Conservation (phyloP, 2,888 invertebrate genomes). For the Cephonodes hylas region DNA sequence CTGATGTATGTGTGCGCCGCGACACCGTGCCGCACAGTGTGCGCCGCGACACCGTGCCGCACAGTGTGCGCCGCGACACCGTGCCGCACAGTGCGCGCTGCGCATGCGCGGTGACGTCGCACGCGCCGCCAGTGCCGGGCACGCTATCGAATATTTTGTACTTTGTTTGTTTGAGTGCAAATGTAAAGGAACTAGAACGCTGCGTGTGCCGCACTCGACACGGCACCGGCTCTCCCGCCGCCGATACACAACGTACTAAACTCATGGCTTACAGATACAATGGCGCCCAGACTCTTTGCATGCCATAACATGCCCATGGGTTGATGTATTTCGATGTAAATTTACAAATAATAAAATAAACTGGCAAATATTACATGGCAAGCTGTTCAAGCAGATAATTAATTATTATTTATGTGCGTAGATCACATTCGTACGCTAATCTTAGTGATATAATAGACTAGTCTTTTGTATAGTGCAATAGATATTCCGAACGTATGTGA, state of each 20-base stretch:
- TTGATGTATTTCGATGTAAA: not conserved
- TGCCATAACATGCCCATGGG: not conserved
- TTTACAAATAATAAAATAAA: not conserved
- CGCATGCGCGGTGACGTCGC: too few species aligned
- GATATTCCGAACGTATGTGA: conserved; percentile 1
- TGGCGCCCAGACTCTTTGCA: not conserved
- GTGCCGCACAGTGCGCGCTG: too few species aligned
- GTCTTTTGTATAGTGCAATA: not conserved
- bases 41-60: too few species aligned
- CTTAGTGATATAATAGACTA: not conserved
- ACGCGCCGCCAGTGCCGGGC: not conserved
- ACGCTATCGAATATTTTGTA: conserved; percentile 27
- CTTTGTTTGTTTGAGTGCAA: conserved; percentile 49
- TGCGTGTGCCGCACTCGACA: conserved; percentile 12
- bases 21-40: too few species aligned
- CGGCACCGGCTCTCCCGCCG: too few species aligned
- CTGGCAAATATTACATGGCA: not conserved
- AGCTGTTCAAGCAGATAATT: not conserved
- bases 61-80: too few species aligned
- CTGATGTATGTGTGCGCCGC: not conserved
- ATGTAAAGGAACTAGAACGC: conserved; percentile 34
- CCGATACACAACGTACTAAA: too few species aligned
- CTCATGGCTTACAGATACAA: not conserved
- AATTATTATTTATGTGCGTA: not conserved
- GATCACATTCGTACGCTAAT: too few species aligned